phyloP scores from a whole-genome alignment of 2,797 vertebrate species.

The Danio jaintianensis region DNA sequence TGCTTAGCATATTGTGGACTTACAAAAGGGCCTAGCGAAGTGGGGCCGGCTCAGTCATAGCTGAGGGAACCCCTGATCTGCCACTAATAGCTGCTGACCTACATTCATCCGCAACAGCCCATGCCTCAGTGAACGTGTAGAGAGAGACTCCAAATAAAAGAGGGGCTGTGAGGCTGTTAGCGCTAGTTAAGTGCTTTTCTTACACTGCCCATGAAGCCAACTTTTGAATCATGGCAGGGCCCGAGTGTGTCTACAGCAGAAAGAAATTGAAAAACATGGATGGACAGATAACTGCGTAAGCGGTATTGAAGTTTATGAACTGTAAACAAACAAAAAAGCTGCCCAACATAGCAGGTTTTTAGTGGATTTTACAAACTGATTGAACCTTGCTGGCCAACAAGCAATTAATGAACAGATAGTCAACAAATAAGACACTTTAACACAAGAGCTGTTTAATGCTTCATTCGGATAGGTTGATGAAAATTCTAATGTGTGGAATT shows the following conservation, averaged over 20 bases:
- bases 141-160: slow-evolving; percentile 36
- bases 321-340: not conserved
- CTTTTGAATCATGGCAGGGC: not conserved
- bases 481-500: too few relatives aligned
- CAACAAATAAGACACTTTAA: too few relatives aligned
- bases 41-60: slow-evolving; percentile 32
- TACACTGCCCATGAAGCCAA: slow-evolving; percentile 10
- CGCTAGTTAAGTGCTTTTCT: slow-evolving; percentile 22
- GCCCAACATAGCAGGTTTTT: not conserved
- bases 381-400: too few relatives aligned
- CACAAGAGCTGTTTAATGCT: too few relatives aligned
- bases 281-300: not conserved
- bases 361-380: too few relatives aligned
- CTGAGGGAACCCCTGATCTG: slow-evolving; percentile 47
- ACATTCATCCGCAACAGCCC: slow-evolving; percentile 46
- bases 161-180: slow-evolving; percentile 13
- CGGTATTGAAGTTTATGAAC: not conserved
- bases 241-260: not conserved
- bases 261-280: not conserved
- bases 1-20: slow-evolving; percentile 6
- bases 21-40: slow-evolving; percentile 5
- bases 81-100: slow-evolving; percentile 54
- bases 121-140: slow-evolving; percentile 16
- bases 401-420: too few relatives aligned
- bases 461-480: too few relatives aligned